These are phyloP conservation scores for Empis livida DNA, from an alignment of 2,888 invertebrate genomes.

Conservation along the genomic window DNA sequence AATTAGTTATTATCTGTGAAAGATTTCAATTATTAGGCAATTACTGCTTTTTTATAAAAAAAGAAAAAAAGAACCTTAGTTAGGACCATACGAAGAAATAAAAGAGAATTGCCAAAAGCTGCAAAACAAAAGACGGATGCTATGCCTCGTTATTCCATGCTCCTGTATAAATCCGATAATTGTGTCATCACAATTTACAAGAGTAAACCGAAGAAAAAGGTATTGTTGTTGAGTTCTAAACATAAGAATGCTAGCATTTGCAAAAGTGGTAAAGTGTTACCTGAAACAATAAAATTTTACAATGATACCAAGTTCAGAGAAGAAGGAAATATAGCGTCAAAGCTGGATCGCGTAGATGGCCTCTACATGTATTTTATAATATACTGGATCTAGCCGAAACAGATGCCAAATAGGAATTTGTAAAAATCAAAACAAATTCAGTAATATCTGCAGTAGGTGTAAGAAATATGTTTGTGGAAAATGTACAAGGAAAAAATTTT, in stretches of 20 bases:
- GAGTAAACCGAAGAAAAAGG: slow-evolving; percentile 7
- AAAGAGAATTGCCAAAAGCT: slow-evolving; percentile 6
- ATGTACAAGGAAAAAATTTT: too few species aligned
- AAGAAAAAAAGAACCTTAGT: too few species aligned
- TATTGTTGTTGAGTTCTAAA: slow-evolving; percentile 6
- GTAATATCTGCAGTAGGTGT: too few species aligned
- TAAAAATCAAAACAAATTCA: too few species aligned
- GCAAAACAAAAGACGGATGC: slow-evolving; percentile 8
- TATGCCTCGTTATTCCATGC: slow-evolving; percentile 7
- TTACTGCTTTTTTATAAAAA: too few species aligned
- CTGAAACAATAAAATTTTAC: slow-evolving; percentile 5
- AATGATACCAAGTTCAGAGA: neutral
- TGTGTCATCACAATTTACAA: slow-evolving; percentile 7
- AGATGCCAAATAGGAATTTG: too few species aligned
- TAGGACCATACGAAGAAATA: too few species aligned
- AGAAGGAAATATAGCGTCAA: neutral
- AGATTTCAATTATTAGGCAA: too few species aligned
- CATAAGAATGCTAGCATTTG: slow-evolving; percentile 6
- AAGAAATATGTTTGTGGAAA: too few species aligned
- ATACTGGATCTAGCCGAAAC: too few species aligned
- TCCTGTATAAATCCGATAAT: slow-evolving; percentile 4
- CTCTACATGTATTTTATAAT: neutral
- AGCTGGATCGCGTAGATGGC: neutral
- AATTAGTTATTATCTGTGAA: too few species aligned
- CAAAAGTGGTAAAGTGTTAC: slow-evolving; percentile 7